Evolutionary conservation across 2,797 vertebrate species (phyloP), one percentile per base, ranked within the genome.

Genomic region (Eurystomus glaucurus): DNA sequence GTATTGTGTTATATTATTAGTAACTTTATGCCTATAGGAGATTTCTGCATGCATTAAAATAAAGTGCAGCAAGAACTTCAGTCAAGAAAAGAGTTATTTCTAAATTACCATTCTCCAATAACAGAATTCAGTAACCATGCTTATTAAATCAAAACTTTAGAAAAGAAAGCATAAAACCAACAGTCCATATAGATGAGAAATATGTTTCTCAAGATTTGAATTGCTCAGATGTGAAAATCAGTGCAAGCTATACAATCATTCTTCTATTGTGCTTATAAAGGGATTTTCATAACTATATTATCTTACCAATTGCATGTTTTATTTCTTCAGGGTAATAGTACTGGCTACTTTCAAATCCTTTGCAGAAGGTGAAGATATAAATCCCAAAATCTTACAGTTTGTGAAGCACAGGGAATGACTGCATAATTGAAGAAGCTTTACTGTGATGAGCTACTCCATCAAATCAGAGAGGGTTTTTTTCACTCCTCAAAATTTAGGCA

Each of bases 101-200:
- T 85, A 87, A 92, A 91, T 97, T 94, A 65, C 51, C 17, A 3
- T 81, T 93, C 69, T 88, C 52, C 75, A 85, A 52, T 93, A 95
- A 94, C 86, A 70, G 66, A 95, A 94, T 81, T 94, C 92, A 94
- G 70, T 39, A 88, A 93, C 88, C 50, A 41, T 92, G 60, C 51
- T 96, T 97, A 91, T 96, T 90, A 92, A 97, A 97, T 96, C 85
- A 95, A 96, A 97, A 91, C 80, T 87, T 95, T 61, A 69, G 71
- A 79, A 78, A 94, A 96, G 83, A 88, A 96, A 93, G n/a, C 88
- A 84, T 91, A 97, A 96, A 97, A 69, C 61, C 83, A 92, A 80
- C 83, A 94, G 85, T 85, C 87, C 89, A 68, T 84, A 92, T 12
- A 95, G 69, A 79, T 76, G 75, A 95, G 87, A 95, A 96, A 95